Base-by-base conservation (phyloP, 2,888 invertebrate genomes). In the Stenotaenia linearis region DNA sequence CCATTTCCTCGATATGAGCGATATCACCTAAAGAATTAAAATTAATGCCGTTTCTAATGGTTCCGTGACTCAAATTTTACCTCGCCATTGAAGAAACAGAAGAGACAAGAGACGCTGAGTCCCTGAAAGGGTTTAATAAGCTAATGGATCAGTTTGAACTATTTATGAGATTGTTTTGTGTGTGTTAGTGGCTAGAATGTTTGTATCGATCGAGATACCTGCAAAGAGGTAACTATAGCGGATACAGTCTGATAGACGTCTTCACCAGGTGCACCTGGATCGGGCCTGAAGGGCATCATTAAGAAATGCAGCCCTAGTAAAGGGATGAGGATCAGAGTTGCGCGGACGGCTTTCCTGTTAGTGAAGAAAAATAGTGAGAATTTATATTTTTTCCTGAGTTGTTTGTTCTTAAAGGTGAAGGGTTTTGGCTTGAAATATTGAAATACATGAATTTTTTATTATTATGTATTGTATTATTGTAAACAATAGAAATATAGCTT, bases 1-100 rank as follows among this genome's bases (percentile, higher is more conserved):
- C 69, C 69, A 69, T 28, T 28, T 69, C 10, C 69, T 69, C 28
- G 69, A 69, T 25, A 69, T 69, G 28, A 28, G 69, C 4, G 69
- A 7, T 1, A 69, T 15, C 2, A 69, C 69, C 69, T 69, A 6
- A n/a, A 50, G 18, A 50, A n/a, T n/a, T 3, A 50, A 7, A 0
- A 45, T 15, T 50, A 21, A 50, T 50, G 50, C 18, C 28, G 25
- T 23, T 12, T 2, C 0, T 69, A 12, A 6, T 28, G 25, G 23
- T 50, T 50, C 5, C 7, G 50, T n/a, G 32, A 32, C 6, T 4
- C 7, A 50, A 50, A 21, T 56, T 80, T 81, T 82, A 97, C 97
- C 91, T 97, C 97, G 82, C 96, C 96, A 86, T 97, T 97, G 89
- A 93, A 95, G 90, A 97, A 97, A 86, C 96, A 96, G 88, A 95